Evolutionary conservation across 2,888 invertebrate species (phyloP).

Genomic region (Griposia aprilina): DNA sequence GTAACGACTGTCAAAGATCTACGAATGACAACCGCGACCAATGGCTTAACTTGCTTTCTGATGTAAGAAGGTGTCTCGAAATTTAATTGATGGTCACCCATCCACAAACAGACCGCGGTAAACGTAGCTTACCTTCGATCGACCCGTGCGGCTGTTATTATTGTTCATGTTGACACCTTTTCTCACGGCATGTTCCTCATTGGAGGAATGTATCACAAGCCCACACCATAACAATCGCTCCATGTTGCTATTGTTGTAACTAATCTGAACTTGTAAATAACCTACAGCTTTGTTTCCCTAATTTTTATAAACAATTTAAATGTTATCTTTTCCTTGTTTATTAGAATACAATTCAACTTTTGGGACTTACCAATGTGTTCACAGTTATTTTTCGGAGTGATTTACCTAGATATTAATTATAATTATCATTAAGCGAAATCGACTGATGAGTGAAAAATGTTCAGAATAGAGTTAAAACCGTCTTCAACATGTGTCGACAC

Average conservation of each 20-base stretch:
- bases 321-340: conserved; percentile 39
- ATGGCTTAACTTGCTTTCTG: background rate
- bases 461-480: no score
- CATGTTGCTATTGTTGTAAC: background rate
- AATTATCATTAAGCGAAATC: conserved; percentile 1
- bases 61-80: background rate
- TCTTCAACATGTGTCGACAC: no score
- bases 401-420: conserved; percentile 34
- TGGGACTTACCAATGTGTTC: conserved; percentile 10
- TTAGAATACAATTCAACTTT: conserved; percentile 14
- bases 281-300: background rate
- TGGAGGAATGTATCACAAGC: background rate
- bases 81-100: background rate
- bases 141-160: no score
- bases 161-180: background rate
- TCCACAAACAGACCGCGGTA: background rate
- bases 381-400: conserved; percentile 26
- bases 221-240: background rate
- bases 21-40: background rate
- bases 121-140: background rate
- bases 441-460: background rate
- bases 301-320: conserved; percentile 22
- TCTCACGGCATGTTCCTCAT: background rate
- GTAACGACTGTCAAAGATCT: no score
- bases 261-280: background rate